Evolutionary conservation across 2,797 vertebrate genomes (phyloP), one percentile per base, ranked within the genome.

Genomic region (Sparidentex hasta): DNA sequence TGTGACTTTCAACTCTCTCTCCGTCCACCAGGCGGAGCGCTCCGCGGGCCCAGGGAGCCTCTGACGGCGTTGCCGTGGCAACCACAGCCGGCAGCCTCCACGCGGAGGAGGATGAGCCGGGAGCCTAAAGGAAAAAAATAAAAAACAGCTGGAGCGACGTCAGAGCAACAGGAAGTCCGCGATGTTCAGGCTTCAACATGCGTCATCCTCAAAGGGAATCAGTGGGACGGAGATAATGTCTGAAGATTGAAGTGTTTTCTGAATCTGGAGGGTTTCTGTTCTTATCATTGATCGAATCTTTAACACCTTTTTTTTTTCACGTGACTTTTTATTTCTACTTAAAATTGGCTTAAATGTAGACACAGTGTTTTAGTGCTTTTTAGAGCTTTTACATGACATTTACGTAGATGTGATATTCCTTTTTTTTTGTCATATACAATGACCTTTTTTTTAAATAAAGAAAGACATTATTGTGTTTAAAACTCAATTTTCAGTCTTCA

Each of bases 11-110:
- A 74, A 48, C 55, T 78, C 67, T 62, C 59, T 61, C 8, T 71
- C 27, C 66, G 47, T 76, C 87, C 87, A 81, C 86, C 69, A 91
- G 84, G 71, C 82, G 90, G 91, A 74, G 86, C 23, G 2, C 81
- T 77, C 64, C 2, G 13, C 84, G 71, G 61, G 66, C 63, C 21
- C 62, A 73, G 12, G 82, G 69, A 18, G 69, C 68, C 17, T 43
- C 80, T 23, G 78, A 77, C 0, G 65, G 56, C 2, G 75, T 85
- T 82, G 67, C 91, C 38, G 65, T 78, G 68, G 79, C 87, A 87
- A 88, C 89, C 47, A 43, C 46, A 25, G 18, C 47, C 18, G 11
- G 65, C 61, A 75, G 68, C 47, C 29, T 63, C 25, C 78, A 88
- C 3, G 76, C 25, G 44, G 84, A 85, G 48, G 68, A 0, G 55